Conservation (phyloP, 2,797 vertebrate species). For the Pteropus rufus region DNA sequence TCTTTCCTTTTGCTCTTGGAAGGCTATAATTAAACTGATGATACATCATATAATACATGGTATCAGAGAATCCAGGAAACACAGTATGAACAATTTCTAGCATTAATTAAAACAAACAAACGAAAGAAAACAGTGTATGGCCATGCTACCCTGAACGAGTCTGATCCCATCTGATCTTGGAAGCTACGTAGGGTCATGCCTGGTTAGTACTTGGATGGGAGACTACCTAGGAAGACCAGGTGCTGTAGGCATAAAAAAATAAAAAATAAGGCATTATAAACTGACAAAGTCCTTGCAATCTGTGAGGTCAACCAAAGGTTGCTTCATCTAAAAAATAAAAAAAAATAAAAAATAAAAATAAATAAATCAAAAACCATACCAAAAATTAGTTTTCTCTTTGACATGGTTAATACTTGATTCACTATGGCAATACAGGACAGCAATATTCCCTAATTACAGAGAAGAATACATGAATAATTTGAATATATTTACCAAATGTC, state of each 20-base stretch:
- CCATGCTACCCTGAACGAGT: too few species aligned
- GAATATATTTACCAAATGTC: conserved; percentile 2
- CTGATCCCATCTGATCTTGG: too few species aligned
- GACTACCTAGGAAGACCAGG: too few species aligned
- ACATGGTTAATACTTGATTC: not conserved
- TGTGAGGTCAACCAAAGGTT: too few species aligned
- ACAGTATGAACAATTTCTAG: not conserved
- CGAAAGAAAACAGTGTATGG: too few species aligned
- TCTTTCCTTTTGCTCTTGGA: not conserved
- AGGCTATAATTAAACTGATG: not conserved
- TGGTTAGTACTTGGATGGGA: too few species aligned
- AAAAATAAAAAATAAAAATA: too few species aligned
- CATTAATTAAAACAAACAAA: not conserved
- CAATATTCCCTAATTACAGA: conserved; percentile 32
- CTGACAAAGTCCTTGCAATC: too few species aligned
- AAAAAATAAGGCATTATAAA: too few species aligned
- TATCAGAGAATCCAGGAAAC: not conserved
- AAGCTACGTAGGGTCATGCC: too few species aligned
- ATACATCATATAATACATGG: not conserved
- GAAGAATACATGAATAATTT: not conserved
- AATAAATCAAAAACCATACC: not conserved
- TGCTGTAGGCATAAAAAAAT: too few species aligned
- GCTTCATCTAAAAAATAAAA: too few species aligned
- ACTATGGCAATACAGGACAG: not conserved
- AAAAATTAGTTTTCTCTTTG: conserved; percentile 16